Evolutionary conservation across 2,888 invertebrate genomes (phyloP).

Genomic region (Yponomeuta malinellus): DNA sequence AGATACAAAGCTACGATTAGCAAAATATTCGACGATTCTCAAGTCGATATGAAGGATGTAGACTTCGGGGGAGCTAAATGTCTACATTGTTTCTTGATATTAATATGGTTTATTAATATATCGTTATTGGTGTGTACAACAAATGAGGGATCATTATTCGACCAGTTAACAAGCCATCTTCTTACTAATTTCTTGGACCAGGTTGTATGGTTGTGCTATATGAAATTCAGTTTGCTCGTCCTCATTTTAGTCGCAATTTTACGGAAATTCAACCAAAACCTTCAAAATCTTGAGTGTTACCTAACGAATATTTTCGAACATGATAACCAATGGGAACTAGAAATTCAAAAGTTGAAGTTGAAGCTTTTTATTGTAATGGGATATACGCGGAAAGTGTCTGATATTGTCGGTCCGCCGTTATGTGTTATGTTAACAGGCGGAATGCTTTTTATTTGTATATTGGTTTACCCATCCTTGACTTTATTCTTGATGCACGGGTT

Average conservation of each 20-base stretch:
- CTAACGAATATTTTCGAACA: neutral
- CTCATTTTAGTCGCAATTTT: neutral
- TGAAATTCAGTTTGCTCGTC: neutral
- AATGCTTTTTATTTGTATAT: neutral
- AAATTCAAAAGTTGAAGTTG: neutral
- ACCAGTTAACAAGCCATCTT: neutral
- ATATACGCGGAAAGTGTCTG: neutral
- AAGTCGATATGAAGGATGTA: conserved; percentile 5
- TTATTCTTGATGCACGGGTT: neutral
- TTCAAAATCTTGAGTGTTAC: neutral
- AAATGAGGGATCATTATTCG: neutral
- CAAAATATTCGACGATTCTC: neutral
- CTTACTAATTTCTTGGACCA: neutral
- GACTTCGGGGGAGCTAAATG: neutral
- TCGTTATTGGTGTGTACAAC: neutral
- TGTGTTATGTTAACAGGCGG: neutral
- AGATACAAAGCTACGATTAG: neutral
- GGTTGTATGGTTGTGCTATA: neutral
- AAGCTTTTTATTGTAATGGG: neutral
- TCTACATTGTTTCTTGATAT: neutral
- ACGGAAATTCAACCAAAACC: neutral
- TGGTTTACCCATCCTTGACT: neutral
- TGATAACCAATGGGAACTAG: neutral
- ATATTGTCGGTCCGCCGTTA: neutral
- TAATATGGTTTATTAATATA: neutral